Base-by-base conservation (phyloP, 53 echinoderm and acorn worm genomes). In the Henricia sp. region DNA sequence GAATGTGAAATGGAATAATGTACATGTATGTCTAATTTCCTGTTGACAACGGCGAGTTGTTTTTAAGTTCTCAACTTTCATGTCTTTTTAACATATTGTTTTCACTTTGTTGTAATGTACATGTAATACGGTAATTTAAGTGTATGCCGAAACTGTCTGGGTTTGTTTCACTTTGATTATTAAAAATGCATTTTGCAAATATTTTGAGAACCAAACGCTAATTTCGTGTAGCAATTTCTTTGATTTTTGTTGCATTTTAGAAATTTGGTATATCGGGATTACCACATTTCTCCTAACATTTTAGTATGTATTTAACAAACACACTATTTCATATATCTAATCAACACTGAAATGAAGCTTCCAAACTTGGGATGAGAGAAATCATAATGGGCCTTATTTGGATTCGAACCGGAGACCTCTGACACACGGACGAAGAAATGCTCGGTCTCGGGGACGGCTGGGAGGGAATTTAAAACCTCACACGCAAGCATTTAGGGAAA, bases 21-120 rank as follows among this genome's bases (percentile, higher is more conserved):
- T 37, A 52, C 26, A 77, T 87, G 63, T 75, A 60, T 76, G 64
- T 86, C 50, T 77, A 24, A 74, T 76, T 52, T 86, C 74, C 32
- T 67, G 67, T 75, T 21, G 43, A 63, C 42, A 36, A 27, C 62
- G 42, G 53, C 74, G 74, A 37, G 24, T 17, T 43, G 62, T 72
- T 52, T 46, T 76, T 55, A 38, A 55, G 78, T 77, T 60, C 78
- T 77, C 62, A 77, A 77, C 60, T 40, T n/a, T 77, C 21, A 20
- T 59, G 59, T 59, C 43, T 33, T 55, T 77, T 46, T 13, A 70
- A 42, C 41, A 77, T 56, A 25, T 76, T n/a, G 42, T 29, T 77
- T 77, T 33, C 42, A 63, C 42, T 59, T 44, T 77, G 56, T 75
- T 37, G 59, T 77, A 77, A 43, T 43, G 70, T 70, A 60, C 37